Conservation (phyloP, 1,140 invertebrate genomes). For the Macrotrachela quadricornifera region DNA sequence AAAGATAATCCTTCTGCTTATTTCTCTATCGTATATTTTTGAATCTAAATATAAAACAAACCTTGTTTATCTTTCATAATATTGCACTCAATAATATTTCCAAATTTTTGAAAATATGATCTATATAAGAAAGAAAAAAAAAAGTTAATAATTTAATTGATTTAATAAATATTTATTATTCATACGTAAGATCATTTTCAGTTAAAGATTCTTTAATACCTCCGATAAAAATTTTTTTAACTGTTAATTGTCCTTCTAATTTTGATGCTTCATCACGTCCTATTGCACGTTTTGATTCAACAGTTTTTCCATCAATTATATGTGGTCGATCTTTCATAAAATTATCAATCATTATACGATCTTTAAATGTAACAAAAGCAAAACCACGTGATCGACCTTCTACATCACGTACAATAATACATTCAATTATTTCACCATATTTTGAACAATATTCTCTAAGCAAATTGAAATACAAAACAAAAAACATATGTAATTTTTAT, state of each 20-base stretch:
- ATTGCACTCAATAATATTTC: constrained; percentile 62
- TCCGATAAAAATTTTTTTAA: constrained; percentile 81
- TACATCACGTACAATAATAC: constrained; percentile 5
- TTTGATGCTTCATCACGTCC: constrained; percentile 69
- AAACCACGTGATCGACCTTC: constrained; percentile 40
- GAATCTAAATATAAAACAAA: no score
- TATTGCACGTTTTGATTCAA: constrained; percentile 87
- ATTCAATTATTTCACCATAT: constrained; percentile 4
- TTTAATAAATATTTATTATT: constrained; percentile 54
- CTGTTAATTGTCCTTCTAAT: constrained; percentile 70
- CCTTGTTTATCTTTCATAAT: constrained; percentile 36
- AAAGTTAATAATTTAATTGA: constrained; percentile 28
- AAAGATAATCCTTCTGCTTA: no score
- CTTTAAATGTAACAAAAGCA: constrained; percentile 76
- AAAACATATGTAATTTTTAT: neutral
- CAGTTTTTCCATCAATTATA: constrained; percentile 56
- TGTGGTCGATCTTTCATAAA: constrained; percentile 67
- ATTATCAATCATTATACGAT: constrained; percentile 71
- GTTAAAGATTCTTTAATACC: constrained; percentile 41
- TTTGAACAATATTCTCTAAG: constrained; percentile 6
- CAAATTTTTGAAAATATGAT: neutral
- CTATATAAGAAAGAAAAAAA: constrained; percentile 9
- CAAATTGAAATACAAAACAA: no score
- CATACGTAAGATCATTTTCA: constrained; percentile 27
- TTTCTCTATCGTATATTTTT: no score